Evolutionary conservation across 1,140 invertebrate genomes (phyloP), one percentile per base, ranked within the genome.

Genomic region (Heliconius congener): DNA sequence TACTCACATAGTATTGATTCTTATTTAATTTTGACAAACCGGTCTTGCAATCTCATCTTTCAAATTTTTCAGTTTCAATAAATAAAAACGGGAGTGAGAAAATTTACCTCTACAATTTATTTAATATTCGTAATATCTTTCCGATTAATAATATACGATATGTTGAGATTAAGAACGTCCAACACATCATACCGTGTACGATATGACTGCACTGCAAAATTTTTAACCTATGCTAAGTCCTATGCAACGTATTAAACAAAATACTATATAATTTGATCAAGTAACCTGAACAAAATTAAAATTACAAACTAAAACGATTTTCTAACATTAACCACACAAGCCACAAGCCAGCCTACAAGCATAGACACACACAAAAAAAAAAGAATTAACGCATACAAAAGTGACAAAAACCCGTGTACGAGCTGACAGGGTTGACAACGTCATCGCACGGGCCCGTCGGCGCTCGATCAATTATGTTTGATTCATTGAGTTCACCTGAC

Each of bases 391-490:
- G 77, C 84, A 89, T 86, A 85, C 82, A 85, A 87, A 88, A 88
- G 85, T 88, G 85, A 88, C 86, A 89, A 89, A 88, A 88, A 87
- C 85, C 82, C 85, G 85, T 88, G 87, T 89, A 86, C 79, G 76
- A 83, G 84, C 83, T 87, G 86, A 89, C 85, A 87, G 85, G 78
- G 79, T 75, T 86, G 85, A 87, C 86, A 87, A 86, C 81, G 87
- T 88, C 87, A 87, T 87, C 85, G 87, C 87, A 80, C 85, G 83
- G 83, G 82, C 86, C 83, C 71, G 82, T 83, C 82, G 83, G 84
- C 82, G 87, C 82, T 85, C 87, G 81, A 89, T 89, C 87, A 89
- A 89, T 89, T 89, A 89, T 89, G 81, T 89, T 89, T 89, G 87
- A 89, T 89, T 87, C 87, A 89, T 89, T 87, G 87, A 87, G 83